These are phyloP conservation scores for Carettochelys insculpta DNA, from an alignment of 2,113 vertebrate genomes.

Conservation along the genomic window DNA sequence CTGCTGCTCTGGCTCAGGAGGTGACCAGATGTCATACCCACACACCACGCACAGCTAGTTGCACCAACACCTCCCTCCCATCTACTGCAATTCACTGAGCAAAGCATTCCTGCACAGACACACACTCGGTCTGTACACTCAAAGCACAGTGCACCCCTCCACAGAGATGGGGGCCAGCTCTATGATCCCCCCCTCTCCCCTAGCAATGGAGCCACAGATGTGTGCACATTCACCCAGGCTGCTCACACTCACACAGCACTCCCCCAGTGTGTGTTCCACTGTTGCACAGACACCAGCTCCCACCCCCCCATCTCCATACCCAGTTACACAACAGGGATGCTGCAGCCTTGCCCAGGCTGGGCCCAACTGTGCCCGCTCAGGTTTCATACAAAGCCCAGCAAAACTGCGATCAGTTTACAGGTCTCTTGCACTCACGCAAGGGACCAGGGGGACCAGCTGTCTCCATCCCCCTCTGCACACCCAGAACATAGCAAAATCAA, in stretches of 20 bases:
- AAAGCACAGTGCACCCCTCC: not conserved
- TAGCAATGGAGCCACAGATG: not conserved
- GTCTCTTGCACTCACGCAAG: not conserved
- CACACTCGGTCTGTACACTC: no score
- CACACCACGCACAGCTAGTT: no score
- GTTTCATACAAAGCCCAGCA: not conserved
- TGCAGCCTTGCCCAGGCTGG: not conserved
- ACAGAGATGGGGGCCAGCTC: not conserved
- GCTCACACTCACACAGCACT: not conserved
- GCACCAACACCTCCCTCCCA: not conserved
- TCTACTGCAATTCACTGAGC: not conserved
- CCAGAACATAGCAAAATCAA: not conserved
- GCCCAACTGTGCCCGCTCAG: not conserved
- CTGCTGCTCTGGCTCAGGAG: no score
- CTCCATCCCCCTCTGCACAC: not conserved
- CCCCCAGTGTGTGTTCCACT: not conserved
- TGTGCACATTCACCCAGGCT: not conserved
- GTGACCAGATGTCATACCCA: no score
- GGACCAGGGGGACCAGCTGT: not conserved
- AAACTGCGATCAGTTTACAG: not conserved
- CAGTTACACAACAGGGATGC: not conserved
- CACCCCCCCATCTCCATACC: no score
- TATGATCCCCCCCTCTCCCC: not conserved
- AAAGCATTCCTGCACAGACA: no score
- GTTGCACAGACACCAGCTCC: not conserved